These are phyloP conservation scores for Rhynchonema sp. DNA, from an alignment of 2,888 invertebrate genomes.

Conservation along the genomic window DNA sequence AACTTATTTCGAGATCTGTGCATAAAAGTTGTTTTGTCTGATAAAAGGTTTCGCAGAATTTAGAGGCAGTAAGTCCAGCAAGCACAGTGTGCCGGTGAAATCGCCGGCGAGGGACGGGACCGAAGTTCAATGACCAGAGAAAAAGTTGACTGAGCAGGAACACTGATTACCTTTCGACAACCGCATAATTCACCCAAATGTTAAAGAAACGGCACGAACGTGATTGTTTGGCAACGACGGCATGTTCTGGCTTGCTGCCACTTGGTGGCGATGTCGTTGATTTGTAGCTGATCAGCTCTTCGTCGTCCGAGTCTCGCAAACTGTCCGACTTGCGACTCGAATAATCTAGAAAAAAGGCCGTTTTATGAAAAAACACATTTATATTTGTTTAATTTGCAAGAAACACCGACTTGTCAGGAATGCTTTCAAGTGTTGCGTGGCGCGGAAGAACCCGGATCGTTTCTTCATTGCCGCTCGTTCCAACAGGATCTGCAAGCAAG, in stretches of 20 bases:
- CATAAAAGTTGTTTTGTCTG: no score
- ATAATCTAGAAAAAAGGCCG: no score
- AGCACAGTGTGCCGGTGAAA: no score
- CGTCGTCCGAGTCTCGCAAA: neutral
- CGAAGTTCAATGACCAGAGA: no score
- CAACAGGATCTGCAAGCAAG: neutral
- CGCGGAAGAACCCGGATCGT: slow-evolving; percentile 31
- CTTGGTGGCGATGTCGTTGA: neutral
- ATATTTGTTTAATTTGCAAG: neutral
- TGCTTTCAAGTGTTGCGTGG: slow-evolving; percentile 34
- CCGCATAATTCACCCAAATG: no score
- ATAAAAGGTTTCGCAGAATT: no score
- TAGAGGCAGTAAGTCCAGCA: no score
- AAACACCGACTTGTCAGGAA: slow-evolving; percentile 14
- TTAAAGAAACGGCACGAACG: neutral
- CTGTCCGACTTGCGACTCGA: neutral
- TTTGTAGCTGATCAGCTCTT: neutral
- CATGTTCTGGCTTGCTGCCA: neutral
- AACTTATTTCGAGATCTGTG: no score
- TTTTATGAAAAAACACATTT: no score
- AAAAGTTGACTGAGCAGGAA: neutral
- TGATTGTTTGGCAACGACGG: neutral
- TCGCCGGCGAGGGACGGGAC: no score
- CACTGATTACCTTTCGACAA: no score
- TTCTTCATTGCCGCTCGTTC: slow-evolving; percentile 9